Evolutionary conservation across 1,140 invertebrate genomes (phyloP), one percentile per base, ranked within the genome.

Genomic region (Platyscapa corneri): DNA sequence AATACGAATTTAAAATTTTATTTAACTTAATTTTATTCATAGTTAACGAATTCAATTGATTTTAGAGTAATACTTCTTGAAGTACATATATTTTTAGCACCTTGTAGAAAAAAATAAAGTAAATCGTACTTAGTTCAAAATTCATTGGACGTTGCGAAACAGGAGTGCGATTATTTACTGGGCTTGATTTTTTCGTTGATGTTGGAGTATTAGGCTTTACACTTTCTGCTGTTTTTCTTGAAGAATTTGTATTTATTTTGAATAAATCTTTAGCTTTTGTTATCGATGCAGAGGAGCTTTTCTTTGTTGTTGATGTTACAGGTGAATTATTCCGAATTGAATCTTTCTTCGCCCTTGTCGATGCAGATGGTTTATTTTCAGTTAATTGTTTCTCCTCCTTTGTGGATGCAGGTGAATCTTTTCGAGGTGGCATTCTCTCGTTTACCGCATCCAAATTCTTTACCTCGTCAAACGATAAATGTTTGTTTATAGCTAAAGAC

Each of bases 361-460:
- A 32, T 16, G n/a, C 3, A 56, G 27, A 20, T 14, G 46, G 42
- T 32, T 8, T 23, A 56, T 77, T 77, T 56, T 27, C 42, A 37
- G 10, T 8, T 49, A 42, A 39, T 30, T n/a, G 3, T 76, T 16
- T 49, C 5, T 10, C 42, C n/a, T 76, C 32, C 0, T 7, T 18
- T n/a, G 46, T 12, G 34, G 53, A 49, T 18, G 53, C 7, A 60
- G 23, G 14, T 27, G 53, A 30, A 42, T 82, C 80, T 12, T 30
- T 72, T 32, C 67, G 78, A 16, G 85, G 80, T 30, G 85, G 85
- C 85, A 86, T 83, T 3, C 39, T 67, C 39, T 86, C 85, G 60
- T 86, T 86, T 3, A 75, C 46, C 8, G 81, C 81, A 46, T 86
- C 85, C 34, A 83, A 42, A 10, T 20, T 32, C 20, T 86, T 86